Conservation (phyloP, 2,797 vertebrate genomes). For the Gymnoscopelus microlampas region DNA sequence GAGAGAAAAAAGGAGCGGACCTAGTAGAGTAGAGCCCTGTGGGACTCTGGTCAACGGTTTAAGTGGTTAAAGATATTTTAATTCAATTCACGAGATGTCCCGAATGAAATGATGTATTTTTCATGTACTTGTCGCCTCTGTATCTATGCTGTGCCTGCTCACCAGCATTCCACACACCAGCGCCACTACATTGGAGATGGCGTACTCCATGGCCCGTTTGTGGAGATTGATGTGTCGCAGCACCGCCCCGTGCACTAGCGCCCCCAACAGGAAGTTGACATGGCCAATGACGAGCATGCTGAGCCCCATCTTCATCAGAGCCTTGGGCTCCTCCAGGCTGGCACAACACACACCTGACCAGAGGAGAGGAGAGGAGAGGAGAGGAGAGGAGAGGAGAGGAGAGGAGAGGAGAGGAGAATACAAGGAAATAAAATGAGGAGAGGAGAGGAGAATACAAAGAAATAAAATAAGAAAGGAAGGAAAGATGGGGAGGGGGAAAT, state of each 20-base stretch:
- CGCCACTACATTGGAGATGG: slow-evolving; percentile 83
- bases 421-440: too few species aligned
- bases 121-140: neutral
- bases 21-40: too few species aligned
- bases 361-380: neutral
- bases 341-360: slow-evolving; percentile 73
- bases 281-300: slow-evolving; percentile 89
- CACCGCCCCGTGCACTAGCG: slow-evolving; percentile 89
- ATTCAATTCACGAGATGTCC: too few species aligned
- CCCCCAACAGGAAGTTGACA: slow-evolving; percentile 86
- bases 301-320: slow-evolving; percentile 92
- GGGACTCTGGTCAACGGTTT: too few species aligned
- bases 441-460: neutral
- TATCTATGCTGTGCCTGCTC: slow-evolving; percentile 29
- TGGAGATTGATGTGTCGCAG: slow-evolving; percentile 84
- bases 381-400: neutral
- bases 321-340: slow-evolving; percentile 72
- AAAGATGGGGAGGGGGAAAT: neutral
- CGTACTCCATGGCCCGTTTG: slow-evolving; percentile 81
- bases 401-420: too few species aligned
- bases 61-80: too few species aligned
- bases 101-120: too few species aligned
- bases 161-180: slow-evolving; percentile 86
- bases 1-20: too few species aligned
- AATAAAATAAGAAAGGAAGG: neutral